Evolutionary conservation across 2,113 vertebrate species (phyloP).

Genomic region (Polypterus bichir): DNA sequence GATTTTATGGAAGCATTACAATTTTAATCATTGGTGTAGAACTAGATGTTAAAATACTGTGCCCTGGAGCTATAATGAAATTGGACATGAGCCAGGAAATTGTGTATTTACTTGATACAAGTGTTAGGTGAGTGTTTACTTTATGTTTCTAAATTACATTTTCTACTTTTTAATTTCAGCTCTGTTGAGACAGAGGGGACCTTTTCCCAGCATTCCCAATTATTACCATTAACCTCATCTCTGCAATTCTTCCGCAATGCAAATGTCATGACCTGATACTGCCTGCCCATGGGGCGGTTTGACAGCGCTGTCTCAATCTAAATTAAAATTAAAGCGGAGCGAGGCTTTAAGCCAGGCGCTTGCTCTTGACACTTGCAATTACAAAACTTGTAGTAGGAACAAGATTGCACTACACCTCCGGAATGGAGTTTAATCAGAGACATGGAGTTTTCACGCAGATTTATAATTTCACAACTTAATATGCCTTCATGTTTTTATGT

Average conservation of each 20-base stretch:
- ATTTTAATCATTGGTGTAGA: conserved; percentile 70
- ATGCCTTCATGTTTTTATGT: conserved; percentile 57
- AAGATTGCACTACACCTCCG: conserved; percentile 58
- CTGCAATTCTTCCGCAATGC: conserved; percentile 54
- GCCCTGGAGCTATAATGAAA: conserved; percentile 57
- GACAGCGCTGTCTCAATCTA: conserved; percentile 52
- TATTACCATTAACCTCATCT: conserved; percentile 58
- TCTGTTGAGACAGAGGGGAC: conserved; percentile 32
- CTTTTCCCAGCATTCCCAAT: conserved; percentile 46
- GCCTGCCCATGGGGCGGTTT: conserved; percentile 48
- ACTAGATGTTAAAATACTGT: conserved; percentile 58
- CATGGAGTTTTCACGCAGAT: conserved; percentile 49
- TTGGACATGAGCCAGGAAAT: conserved; percentile 69
- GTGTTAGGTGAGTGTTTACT: conserved; percentile 69
- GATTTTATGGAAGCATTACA: conserved; percentile 60
- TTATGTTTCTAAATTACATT: conserved; percentile 88
- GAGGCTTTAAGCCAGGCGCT: conserved; percentile 49
- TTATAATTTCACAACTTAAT: conserved; percentile 63
- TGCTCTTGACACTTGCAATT: conserved; percentile 72
- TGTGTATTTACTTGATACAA: conserved; percentile 61
- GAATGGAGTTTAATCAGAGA: conserved; percentile 65
- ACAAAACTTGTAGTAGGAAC: conserved; percentile 53
- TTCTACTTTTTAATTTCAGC: conserved; percentile 68
- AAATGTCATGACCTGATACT: conserved; percentile 65
- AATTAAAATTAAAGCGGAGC: conserved; percentile 60